Evolutionary conservation across 2,113 vertebrate species (phyloP), one percentile per base, ranked within the genome.

Genomic region (Aplodontia rufa): DNA sequence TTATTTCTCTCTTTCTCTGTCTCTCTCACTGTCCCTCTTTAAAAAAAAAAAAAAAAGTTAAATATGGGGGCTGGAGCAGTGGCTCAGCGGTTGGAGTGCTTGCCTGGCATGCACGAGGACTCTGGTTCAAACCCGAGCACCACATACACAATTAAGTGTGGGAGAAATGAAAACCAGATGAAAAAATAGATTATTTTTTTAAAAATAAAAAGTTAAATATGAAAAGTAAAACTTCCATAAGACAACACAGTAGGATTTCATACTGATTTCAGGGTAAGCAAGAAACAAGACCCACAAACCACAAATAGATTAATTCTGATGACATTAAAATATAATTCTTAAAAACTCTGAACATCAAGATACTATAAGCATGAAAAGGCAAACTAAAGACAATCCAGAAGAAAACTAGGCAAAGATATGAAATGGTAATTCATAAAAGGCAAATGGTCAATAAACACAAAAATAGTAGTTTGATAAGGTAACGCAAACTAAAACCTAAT

Each of bases 401-500:
- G 82, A 53, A 87, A 80, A 86, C 42, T 37, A 28, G 68, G 32
- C n/a, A 55, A 74, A 91, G 87, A 93, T 32, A 68, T 69, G n/a
- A 87, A 76, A 3, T 64, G 37, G 42, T 58, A 22, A 22, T 62
- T 93, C 69, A 82, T 32, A 76, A 12, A 84, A 89, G 72, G 42
- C 68, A 64, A 90, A 76, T 35, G 26, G 66, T 45, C n/a, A 69
- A 85, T 32, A 74, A 72, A 72, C 30, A 42, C 53, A 37, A 24
- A 76, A 87, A 90, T 0, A 82, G 58, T 20, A n/a, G n/a, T n/a
- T n/a, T n/a, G n/a, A n/a, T n/a, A n/a, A n/a, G n/a, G n/a, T 53
- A 85, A 85, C 17, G 37, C 32, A 86, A 84, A 80, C 28, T 24
- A 40, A 93, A 96, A 90, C 66, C 74, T 81, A 58, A 75, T 75